These are phyloP conservation scores for Mellilla xanthometata DNA, from an alignment of 2,888 invertebrate genomes.

Conservation along the genomic window DNA sequence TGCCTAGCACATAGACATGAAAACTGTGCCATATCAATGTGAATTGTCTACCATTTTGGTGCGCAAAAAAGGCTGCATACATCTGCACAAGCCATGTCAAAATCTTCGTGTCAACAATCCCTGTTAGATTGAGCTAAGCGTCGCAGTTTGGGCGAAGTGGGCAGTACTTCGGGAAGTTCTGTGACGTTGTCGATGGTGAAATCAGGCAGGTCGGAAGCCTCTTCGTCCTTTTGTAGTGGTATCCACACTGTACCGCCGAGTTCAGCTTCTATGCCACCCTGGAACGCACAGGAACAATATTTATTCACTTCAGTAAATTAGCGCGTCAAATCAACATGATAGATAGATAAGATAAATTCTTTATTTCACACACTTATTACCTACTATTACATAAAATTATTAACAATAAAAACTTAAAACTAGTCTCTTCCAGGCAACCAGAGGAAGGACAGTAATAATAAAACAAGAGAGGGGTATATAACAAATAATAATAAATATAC, in stretches of 20 bases:
- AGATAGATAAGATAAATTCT: too few relatives aligned
- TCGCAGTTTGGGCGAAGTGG: slow-evolving; percentile 74
- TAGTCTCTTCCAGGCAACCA: too few relatives aligned
- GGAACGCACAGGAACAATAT: slow-evolving; percentile 16
- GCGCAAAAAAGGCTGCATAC: too few relatives aligned
- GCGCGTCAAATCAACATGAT: too few relatives aligned
- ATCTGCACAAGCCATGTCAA: neutral
- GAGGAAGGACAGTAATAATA: too few relatives aligned
- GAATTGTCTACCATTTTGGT: neutral
- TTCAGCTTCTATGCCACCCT: slow-evolving; percentile 90
- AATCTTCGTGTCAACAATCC: slow-evolving; percentile 26
- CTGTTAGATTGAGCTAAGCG: slow-evolving; percentile 41
- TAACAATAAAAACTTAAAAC: too few relatives aligned
- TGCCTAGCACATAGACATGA: too few relatives aligned
- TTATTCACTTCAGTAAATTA: too few relatives aligned
- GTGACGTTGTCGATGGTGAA: slow-evolving; percentile 85
- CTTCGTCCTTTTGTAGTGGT: slow-evolving; percentile 81
- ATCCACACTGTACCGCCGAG: slow-evolving; percentile 92
- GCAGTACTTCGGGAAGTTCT: slow-evolving; percentile 84
- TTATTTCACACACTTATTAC: too few relatives aligned
- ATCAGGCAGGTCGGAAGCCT: slow-evolving; percentile 82
- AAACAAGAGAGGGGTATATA: too few relatives aligned
- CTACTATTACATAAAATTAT: too few relatives aligned
- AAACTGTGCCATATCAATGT: neutral
- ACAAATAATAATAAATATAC: too few relatives aligned